Conservation (phyloP, 2,888 invertebrate genomes). For the Ophioninae sp. region DNA sequence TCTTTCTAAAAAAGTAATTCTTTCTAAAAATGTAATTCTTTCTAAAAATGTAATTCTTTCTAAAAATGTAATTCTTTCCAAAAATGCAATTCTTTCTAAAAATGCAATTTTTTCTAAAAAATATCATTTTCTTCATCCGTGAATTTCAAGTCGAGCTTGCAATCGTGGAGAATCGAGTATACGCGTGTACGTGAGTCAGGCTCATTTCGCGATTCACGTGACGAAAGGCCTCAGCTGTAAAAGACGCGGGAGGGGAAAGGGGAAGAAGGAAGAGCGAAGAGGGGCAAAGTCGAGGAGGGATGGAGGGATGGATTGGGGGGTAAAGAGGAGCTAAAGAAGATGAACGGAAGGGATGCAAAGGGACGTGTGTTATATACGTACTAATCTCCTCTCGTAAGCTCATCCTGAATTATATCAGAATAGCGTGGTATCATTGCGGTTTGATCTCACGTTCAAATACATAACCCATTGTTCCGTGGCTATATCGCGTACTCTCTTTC, state of each 20-base stretch:
- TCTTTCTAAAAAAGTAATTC: no score
- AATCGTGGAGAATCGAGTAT: background rate
- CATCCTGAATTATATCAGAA: constrained; percentile 52
- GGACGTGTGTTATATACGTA: constrained; percentile 21
- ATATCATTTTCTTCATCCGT: no score
- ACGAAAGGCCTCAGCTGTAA: constrained; percentile 31
- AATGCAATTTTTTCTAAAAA: no score
- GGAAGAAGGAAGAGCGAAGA: background rate
- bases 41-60: no score
- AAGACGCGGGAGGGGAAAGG: background rate
- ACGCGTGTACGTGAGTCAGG: constrained; percentile 36
- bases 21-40: no score
- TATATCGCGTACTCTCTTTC: background rate
- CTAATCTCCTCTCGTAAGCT: constrained; percentile 52
- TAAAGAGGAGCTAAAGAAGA: background rate
- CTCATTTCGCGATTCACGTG: constrained; percentile 46
- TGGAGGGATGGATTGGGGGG: no score
- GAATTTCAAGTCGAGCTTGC: no score
- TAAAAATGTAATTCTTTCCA: no score
- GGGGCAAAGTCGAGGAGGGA: no score
- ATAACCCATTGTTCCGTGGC: constrained; percentile 15
- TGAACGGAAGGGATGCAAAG: background rate
- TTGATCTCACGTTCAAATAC: constrained; percentile 45
- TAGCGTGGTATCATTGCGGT: constrained; percentile 38
- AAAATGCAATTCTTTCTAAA: no score